Evolutionary conservation across 2,888 invertebrate species (phyloP).

Genomic region (Euclidia mi): DNA sequence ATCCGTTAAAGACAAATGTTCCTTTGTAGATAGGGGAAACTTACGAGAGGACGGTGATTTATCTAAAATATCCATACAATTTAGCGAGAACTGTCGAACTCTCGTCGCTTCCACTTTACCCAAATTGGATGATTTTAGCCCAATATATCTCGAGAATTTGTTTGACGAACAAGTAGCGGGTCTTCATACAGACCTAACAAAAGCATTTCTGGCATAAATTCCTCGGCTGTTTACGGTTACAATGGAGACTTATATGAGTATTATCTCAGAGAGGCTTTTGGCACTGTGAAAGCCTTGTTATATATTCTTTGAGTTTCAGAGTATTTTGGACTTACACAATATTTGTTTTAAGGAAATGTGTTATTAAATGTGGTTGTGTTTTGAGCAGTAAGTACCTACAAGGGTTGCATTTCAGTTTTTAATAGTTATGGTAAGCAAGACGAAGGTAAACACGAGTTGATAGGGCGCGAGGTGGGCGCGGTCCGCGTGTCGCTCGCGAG

Average conservation of each 20-base stretch:
- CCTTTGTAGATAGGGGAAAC: conserved; percentile 83
- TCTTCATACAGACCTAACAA: conserved; percentile 75
- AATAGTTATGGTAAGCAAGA: conserved; percentile 15
- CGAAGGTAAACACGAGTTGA: conserved; percentile 49
- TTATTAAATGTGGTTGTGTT: not conserved
- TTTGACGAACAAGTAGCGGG: conserved; percentile 83
- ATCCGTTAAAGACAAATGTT: conserved; percentile 84
- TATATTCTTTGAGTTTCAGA: conserved; percentile 52
- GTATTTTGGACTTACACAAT: conserved; percentile 3
- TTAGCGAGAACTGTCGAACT: conserved; percentile 84
- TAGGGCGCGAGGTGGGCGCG: conserved; percentile 45
- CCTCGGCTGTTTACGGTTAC: conserved; percentile 81
- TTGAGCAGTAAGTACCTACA: not conserved
- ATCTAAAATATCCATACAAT: conserved; percentile 88
- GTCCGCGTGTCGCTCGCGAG: conserved; percentile 49
- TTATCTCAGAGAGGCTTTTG: conserved; percentile 70
- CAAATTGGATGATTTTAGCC: conserved; percentile 86
- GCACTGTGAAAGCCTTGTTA: conserved; percentile 63
- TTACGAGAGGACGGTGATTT: conserved; percentile 83
- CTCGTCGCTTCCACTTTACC: conserved; percentile 84
- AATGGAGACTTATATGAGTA: conserved; percentile 74
- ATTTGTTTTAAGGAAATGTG: not conserved
- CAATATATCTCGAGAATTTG: conserved; percentile 86
- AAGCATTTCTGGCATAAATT: conserved; percentile 81
- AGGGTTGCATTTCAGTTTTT: conserved; percentile 4